Evolutionary conservation across 2,113 vertebrate species (phyloP).

Genomic region (Capreolus pygargus): DNA sequence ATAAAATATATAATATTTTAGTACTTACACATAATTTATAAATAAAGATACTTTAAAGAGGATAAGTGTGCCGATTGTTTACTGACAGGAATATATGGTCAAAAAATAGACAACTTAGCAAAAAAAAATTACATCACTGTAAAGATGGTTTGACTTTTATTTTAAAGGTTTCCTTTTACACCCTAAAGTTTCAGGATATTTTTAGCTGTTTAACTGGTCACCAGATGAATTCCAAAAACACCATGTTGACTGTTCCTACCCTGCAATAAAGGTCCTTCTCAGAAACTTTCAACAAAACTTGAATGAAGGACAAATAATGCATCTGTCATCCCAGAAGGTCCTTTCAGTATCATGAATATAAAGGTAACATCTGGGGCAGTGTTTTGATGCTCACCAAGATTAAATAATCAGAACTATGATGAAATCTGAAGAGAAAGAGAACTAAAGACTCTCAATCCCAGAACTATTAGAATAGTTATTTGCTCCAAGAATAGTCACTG

Average conservation of each 20-base stretch:
- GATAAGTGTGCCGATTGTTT: neutral
- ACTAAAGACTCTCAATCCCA: neutral
- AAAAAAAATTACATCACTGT: neutral
- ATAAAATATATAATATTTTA: neutral
- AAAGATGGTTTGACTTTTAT: conserved; percentile 15
- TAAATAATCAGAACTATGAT: neutral
- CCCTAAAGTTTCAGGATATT: neutral
- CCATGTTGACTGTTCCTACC: neutral
- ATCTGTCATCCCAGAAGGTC: neutral
- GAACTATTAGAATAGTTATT: neutral
- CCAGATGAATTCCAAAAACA: neutral
- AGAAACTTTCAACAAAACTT: conserved; percentile 30
- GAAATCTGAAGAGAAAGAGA: neutral
- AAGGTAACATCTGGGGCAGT: neutral
- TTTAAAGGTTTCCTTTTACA: conserved; percentile 48
- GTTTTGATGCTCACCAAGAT: neutral
- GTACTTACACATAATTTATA: neutral
- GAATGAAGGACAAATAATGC: conserved; percentile 15
- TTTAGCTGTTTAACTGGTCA: neutral
- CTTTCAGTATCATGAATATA: neutral
- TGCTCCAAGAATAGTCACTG: neutral
- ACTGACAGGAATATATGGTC: neutral
- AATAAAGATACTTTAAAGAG: neutral
- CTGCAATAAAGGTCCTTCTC: conserved; percentile 18
- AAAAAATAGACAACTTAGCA: neutral